Conservation (phyloP, 2,888 invertebrate species). For the Polyommatus iphigenia region DNA sequence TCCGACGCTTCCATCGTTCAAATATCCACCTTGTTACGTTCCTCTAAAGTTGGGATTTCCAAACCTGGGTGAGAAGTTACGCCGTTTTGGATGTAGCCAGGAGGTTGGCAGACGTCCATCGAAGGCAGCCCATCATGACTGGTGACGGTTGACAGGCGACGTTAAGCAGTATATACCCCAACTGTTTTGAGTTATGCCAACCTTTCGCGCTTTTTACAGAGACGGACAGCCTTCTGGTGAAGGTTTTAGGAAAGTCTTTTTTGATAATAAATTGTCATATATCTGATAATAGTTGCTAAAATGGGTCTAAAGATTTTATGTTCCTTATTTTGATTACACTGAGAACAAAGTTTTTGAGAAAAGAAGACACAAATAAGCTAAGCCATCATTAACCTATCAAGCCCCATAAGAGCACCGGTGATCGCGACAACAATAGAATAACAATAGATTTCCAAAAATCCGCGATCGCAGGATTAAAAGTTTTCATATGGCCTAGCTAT, state of each 20-base stretch:
- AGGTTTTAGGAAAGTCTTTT: not conserved
- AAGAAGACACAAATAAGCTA: too few species aligned
- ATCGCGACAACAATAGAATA: too few species aligned
- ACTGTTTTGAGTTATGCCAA: conserved; percentile 72
- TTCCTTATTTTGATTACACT: too few species aligned
- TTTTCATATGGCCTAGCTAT: too few species aligned
- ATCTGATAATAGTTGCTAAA: not conserved
- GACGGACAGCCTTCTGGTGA: not conserved
- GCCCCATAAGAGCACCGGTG: too few species aligned
- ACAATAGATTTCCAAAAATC: too few species aligned
- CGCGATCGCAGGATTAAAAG: too few species aligned
- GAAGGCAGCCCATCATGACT: conserved; percentile 74
- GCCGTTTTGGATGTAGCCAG: conserved; percentile 43
- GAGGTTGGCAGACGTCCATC: conserved; percentile 76
- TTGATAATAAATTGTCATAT: not conserved
- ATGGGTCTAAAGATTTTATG: too few species aligned
- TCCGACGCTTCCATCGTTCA: conserved; percentile 32
- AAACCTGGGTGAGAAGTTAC: conserved; percentile 36
- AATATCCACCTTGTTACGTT: conserved; percentile 44
- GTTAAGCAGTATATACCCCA: conserved; percentile 69
- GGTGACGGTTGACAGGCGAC: conserved; percentile 75
- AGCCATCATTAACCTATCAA: too few species aligned
- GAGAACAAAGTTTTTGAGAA: too few species aligned
- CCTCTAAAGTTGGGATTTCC: conserved; percentile 38
- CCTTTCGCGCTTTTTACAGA: conserved; percentile 46